phyloP scores from a whole-genome alignment of 2,888 invertebrate genomes.

The Heliconius cydno region DNA sequence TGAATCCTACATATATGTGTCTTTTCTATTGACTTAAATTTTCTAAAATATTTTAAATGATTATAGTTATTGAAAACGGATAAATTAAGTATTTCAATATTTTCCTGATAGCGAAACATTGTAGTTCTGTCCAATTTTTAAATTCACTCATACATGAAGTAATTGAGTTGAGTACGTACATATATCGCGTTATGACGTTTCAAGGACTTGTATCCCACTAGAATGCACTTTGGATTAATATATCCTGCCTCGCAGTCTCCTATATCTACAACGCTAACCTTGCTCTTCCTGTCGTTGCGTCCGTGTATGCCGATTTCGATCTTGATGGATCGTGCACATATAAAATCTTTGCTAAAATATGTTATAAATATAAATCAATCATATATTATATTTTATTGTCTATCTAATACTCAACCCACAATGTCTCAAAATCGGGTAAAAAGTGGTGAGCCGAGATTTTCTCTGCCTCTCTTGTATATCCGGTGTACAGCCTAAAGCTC shows the following conservation, averaged over 20 bases:
- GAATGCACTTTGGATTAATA: conserved; percentile 24
- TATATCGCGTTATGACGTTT: conserved; percentile 18
- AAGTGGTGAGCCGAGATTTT: too few relatives aligned
- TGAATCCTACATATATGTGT: too few relatives aligned
- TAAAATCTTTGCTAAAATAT: neutral
- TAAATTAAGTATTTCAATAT: too few relatives aligned
- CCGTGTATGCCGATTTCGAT: conserved; percentile 7
- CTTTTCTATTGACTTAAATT: too few relatives aligned
- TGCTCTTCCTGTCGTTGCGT: conserved; percentile 22
- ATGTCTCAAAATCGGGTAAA: too few relatives aligned
- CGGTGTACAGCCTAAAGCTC: too few relatives aligned
- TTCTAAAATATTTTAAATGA: too few relatives aligned
- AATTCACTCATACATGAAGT: neutral
- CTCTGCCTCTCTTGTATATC: too few relatives aligned
- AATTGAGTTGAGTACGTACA: conserved; percentile 14
- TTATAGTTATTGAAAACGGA: too few relatives aligned
- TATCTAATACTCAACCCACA: too few relatives aligned
- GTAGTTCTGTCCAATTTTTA: neutral
- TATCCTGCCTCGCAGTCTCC: conserved; percentile 24
- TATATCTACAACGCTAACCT: conserved; percentile 24
- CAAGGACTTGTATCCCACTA: conserved; percentile 27
- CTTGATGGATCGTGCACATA: neutral
- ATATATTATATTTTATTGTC: neutral
- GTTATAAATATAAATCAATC: too few relatives aligned
- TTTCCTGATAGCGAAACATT: too few relatives aligned